Base-by-base conservation (phyloP, 2,888 invertebrate species). In the Deladenus siricidicola region DNA sequence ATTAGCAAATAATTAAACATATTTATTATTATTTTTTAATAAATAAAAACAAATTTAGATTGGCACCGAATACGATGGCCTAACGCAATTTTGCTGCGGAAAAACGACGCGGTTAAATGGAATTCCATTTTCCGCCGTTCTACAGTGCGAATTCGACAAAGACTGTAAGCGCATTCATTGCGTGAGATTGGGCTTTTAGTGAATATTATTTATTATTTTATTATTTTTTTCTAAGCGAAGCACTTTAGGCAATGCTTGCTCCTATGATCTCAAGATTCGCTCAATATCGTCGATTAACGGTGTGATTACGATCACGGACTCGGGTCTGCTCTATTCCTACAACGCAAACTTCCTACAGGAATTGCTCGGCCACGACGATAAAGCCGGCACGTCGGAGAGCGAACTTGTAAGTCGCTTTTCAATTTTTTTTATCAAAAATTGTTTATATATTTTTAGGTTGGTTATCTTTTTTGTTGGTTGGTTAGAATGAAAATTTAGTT, bases 281-380 rank as follows among this genome's bases (percentile, higher is more conserved):
- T 65, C 67, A 21, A 58, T 67, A 21, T 54, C 67, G 4, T 57
- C 68, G 24, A 70, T 67, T 26, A 67, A 67, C 56, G 67, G 67
- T 8, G 67, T 67, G 4, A 50, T 67, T 44, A 67, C 67, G 23
- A 58, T 67, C 34, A 67, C 69, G 4, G 67, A 70, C n/a, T 24
- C 56, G 21, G 67, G 67, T 3, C n/a, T 62, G 19, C 24, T 67
- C 44, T 62, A 67, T 47, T 61, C 69, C 4, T 67, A 59, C 58
- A 67, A 67, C 52, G 67, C 67, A 43, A 69, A 67, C 44, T 67
- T 67, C 60, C 48, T 67, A 26, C 61, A 70, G 24, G 68, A 65
- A 49, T 56, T 67, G 4, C 30, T 58, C n/a, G 67, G 67, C 17
- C 39, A 34, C 39, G 39, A 53, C 4, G n/a, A 14, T 19, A 19